phyloP scores from a whole-genome alignment of 2,113 vertebrate species.

The Gila orcuttii region DNA sequence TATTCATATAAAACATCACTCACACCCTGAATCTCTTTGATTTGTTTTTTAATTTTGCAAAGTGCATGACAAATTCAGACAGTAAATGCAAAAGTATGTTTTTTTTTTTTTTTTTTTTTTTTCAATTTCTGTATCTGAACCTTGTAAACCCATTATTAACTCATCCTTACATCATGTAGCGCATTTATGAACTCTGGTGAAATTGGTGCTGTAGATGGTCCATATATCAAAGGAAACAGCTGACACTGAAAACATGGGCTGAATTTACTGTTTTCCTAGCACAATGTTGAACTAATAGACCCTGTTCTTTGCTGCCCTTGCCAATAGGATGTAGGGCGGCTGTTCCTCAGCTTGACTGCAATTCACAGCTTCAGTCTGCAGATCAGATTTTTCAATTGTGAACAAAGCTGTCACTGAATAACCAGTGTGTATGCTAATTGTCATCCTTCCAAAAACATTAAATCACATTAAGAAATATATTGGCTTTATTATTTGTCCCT shows the following conservation, averaged over 20 bases:
- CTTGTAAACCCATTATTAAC: background rate
- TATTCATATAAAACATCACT: too few relatives aligned
- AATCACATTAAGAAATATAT: background rate
- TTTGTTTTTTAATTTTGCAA: too few relatives aligned
- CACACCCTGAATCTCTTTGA: too few relatives aligned
- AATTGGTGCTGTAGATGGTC: background rate
- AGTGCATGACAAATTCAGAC: too few relatives aligned
- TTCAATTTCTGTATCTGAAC: background rate
- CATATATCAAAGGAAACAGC: background rate
- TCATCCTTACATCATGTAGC: background rate
- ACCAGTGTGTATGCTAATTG: background rate
- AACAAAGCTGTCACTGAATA: slow-evolving; percentile 11
- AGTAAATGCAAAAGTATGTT: background rate
- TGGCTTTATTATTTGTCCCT: background rate
- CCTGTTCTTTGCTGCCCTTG: slow-evolving; percentile 1
- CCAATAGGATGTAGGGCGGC: slow-evolving; percentile 8
- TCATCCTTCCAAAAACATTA: background rate
- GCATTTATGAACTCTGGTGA: background rate
- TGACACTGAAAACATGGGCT: background rate
- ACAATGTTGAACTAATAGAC: background rate
- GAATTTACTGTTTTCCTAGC: background rate
- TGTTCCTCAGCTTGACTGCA: slow-evolving; percentile 30
- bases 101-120: too few relatives aligned
- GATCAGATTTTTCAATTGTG: background rate
- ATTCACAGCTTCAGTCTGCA: slow-evolving; percentile 25